Conservation (phyloP, 2,797 vertebrate genomes). For the Pseudochromis fuscus region DNA sequence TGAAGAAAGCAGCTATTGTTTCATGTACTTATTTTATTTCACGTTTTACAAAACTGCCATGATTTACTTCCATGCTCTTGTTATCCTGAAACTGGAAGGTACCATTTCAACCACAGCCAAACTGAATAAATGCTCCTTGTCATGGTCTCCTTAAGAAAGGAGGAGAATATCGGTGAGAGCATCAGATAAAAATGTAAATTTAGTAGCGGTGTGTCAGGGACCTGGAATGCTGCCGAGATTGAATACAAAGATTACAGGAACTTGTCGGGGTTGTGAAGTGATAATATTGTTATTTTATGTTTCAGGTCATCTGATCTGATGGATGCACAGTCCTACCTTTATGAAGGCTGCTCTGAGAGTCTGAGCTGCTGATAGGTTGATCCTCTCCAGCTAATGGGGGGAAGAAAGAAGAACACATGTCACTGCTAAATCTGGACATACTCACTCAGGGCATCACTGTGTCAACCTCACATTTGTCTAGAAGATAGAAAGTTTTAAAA, state of each 20-base stretch:
- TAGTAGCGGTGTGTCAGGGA: background rate
- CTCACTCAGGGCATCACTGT: background rate
- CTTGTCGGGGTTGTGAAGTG: background rate
- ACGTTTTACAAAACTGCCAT: too few relatives aligned
- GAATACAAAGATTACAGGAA: background rate
- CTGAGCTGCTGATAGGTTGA: conserved; percentile 98
- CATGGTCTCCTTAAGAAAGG: background rate
- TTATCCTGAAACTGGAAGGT: too few relatives aligned
- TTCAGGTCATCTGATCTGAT: conserved; percentile 1
- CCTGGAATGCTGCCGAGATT: background rate
- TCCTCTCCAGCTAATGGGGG: conserved; percentile 92
- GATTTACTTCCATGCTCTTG: background rate
- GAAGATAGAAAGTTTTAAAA: background rate
- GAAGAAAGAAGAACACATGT: conserved; percentile 11
- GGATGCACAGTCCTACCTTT: conserved; percentile 87
- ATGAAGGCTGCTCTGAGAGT: conserved; percentile 98
- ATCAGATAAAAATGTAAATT: conserved; percentile 3
- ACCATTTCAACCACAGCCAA: background rate
- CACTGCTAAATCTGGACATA: conserved; percentile 9
- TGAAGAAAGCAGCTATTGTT: too few relatives aligned
- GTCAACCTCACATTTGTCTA: background rate
- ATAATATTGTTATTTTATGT: background rate
- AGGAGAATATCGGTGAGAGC: background rate
- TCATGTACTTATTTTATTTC: too few relatives aligned
- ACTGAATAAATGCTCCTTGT: background rate